phyloP scores from a whole-genome alignment of 2,888 invertebrate species.

The Colletes collaris region DNA sequence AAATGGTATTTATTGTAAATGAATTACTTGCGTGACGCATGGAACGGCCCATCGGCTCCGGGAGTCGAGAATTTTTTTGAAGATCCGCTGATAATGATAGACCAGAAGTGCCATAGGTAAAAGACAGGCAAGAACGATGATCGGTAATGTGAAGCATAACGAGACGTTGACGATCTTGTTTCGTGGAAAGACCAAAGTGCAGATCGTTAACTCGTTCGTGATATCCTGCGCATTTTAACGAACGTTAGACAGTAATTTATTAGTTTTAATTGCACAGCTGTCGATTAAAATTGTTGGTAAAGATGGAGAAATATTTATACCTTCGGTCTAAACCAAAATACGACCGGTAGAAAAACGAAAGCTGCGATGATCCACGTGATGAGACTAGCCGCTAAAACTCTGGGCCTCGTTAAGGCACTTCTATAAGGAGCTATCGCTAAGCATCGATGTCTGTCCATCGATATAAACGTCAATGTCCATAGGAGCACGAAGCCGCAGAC shows the following conservation, averaged over 20 bases:
- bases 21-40: conserved; percentile 81
- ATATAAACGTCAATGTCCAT: conserved; percentile 86
- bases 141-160: conserved; percentile 84
- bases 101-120: conserved; percentile 85
- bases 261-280: no score
- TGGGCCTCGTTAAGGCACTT: conserved; percentile 83
- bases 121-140: conserved; percentile 84
- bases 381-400: conserved; percentile 81
- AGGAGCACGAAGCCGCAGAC: conserved; percentile 85
- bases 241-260: not conserved
- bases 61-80: conserved; percentile 84
- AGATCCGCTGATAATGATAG: conserved; percentile 85
- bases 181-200: conserved; percentile 85
- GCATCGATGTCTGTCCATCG: conserved; percentile 85
- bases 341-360: conserved; percentile 84
- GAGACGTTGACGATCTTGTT: conserved; percentile 83
- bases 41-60: conserved; percentile 84
- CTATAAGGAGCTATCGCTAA: conserved; percentile 85
- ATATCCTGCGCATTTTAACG: conserved; percentile 63
- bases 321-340: conserved; percentile 84
- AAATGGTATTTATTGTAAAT: not conserved
- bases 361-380: conserved; percentile 84
- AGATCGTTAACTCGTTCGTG: conserved; percentile 77
- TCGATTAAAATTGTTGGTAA: no score
- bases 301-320: conserved; percentile 50